Conservation (phyloP, 2,113 vertebrate species). For the Xiphophorus hellerii region DNA sequence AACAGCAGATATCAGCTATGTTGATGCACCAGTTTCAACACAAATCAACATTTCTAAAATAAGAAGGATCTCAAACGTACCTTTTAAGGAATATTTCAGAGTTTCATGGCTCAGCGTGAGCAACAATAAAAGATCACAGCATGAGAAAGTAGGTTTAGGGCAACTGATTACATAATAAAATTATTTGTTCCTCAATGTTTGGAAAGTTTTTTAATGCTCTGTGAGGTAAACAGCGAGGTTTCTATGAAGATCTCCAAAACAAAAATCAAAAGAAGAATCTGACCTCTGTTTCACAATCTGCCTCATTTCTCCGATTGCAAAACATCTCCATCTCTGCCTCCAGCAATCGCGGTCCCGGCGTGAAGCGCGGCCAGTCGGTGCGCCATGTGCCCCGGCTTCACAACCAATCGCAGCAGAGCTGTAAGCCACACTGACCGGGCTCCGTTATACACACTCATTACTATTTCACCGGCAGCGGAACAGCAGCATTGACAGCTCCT, state of each 20-base stretch:
- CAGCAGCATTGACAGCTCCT: constrained; percentile 79
- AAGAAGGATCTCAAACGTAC: neutral
- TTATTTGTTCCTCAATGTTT: neutral
- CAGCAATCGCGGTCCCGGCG: constrained; percentile 20
- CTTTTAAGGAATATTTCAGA: neutral
- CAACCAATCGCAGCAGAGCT: constrained; percentile 36
- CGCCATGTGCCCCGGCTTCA: constrained; percentile 25
- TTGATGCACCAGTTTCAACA: neutral
- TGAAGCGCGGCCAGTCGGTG: constrained; percentile 17
- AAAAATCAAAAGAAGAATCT: constrained; percentile 17
- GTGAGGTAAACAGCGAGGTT: neutral
- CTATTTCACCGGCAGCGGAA: constrained; percentile 81
- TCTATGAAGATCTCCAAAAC: neutral
- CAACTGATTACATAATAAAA: neutral
- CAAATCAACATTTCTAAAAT: neutral
- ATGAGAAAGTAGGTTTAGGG: neutral
- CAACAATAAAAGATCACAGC: neutral
- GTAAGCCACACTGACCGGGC: constrained; percentile 73
- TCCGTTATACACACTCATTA: constrained; percentile 80
- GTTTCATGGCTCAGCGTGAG: neutral
- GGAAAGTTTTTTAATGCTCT: neutral
- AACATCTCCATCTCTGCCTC: constrained; percentile 27
- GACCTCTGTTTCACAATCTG: constrained; percentile 30
- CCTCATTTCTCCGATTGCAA: constrained; percentile 11
- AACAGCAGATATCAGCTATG: neutral